Evolutionary conservation across 2,113 vertebrate genomes (phyloP).

Genomic region (Hystrix cristata): DNA sequence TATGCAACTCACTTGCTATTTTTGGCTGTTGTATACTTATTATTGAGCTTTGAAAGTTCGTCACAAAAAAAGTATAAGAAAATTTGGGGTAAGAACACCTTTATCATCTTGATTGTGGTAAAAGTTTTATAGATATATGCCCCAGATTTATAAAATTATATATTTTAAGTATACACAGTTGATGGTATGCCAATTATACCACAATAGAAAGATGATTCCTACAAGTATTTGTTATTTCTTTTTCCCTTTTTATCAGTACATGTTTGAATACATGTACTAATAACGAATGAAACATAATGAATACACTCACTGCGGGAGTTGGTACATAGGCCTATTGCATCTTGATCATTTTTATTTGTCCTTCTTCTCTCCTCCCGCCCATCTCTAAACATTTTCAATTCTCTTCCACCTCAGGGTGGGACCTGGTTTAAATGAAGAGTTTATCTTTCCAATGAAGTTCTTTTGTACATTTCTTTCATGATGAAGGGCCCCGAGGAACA

Average conservation of each 20-base stretch:
- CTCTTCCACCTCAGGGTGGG: not conserved
- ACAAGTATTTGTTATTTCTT: not conserved
- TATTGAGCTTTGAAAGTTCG: not conserved
- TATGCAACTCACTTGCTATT: not conserved
- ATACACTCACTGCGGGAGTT: not conserved
- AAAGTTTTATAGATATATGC: not conserved
- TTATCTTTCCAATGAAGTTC: not conserved
- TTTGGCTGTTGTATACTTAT: not conserved
- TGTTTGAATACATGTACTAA: not conserved
- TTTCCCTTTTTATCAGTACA: not conserved
- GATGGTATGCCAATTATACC: not conserved
- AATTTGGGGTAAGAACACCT: not conserved
- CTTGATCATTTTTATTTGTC: not conserved
- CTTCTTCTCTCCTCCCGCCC: not conserved
- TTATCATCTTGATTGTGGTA: not conserved
- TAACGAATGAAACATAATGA: not conserved
- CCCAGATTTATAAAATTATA: not conserved
- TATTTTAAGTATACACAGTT: not conserved
- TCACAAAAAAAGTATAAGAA: not conserved
- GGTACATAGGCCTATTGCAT: not conserved
- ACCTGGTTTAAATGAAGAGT: not conserved
- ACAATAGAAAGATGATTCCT: not conserved
- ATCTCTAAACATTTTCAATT: not conserved
- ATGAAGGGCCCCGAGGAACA: not conserved
- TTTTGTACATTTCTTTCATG: not conserved